Evolutionary conservation across 2,113 vertebrate genomes (phyloP), one percentile per base, ranked within the genome.

Genomic region (Alligator sinensis): DNA sequence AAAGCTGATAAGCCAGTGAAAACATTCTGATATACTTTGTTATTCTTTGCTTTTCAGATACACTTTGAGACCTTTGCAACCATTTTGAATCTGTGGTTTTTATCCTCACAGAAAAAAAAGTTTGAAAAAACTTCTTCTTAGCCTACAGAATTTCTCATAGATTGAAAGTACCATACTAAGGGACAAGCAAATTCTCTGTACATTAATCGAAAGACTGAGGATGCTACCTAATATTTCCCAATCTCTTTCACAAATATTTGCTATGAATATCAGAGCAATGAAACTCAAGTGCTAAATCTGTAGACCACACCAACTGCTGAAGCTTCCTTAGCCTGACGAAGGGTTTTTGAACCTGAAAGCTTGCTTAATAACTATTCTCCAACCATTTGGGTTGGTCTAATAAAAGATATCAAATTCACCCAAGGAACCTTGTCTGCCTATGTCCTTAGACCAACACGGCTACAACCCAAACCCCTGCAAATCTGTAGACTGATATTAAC

Each of bases 161-260:
- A 91, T 70, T 61, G 64, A 93, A 62, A 75, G 86, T 94, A 86
- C 89, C 27, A 80, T 89, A 25, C 55, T 94, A 89, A 86, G 25
- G 54, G 54, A 82, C 77, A 70, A 11, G 5, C 5, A 70, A 72
- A 38, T 19, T 38, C 18, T 34, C 68, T 70, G n/a, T 70, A 70
- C n/a, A 34, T 28, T 34, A 70, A 34, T 18, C n/a, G 18, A 11
- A 22, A 21, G 19, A 38, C 30, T 21, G 18, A 12, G 68, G 18
- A 70, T 34, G 68, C 47, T 47, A 47, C 47, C 68, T 38, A 34
- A 34, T 34, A 38, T 70, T 70, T 70, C 30, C 19, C 19, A 19
- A 70, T 38, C 68, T 21, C 68, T 70, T 34, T 70, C 19, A n/a
- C 21, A 70, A 70, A 30, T 70, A 70, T 21, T 30, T 34, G 30